Conservation (phyloP, 2,797 vertebrate genomes). For the Chromobotia macracanthus region DNA sequence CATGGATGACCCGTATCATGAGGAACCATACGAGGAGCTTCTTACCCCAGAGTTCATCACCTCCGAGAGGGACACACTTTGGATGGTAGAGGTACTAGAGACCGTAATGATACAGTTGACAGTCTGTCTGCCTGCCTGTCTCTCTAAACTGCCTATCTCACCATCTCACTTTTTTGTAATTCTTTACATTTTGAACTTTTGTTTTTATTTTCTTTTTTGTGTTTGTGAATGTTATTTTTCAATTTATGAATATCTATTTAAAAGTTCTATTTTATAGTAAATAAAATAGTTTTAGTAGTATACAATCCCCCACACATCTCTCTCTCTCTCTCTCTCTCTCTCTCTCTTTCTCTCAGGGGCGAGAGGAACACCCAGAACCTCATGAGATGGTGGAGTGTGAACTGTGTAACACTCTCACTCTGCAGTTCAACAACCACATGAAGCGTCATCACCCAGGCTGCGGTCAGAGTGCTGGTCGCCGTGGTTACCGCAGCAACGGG, state of each 20-base stretch:
- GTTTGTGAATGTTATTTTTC: too few species aligned
- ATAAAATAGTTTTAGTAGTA: too few species aligned
- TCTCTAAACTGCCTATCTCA: background rate
- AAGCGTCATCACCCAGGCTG: constrained; percentile 82
- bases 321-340: background rate
- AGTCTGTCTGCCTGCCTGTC: too few species aligned
- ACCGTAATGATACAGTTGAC: background rate
- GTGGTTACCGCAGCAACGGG: constrained; percentile 83
- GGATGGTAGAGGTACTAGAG: constrained; percentile 79
- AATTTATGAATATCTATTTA: background rate
- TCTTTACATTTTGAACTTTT: too few species aligned
- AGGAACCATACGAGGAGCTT: constrained; percentile 81
- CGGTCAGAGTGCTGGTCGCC: constrained; percentile 80
- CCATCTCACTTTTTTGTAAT: too few species aligned
- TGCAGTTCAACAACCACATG: constrained; percentile 83
- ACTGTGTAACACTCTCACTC: constrained; percentile 79
- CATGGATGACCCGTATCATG: constrained; percentile 83
- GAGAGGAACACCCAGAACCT: constrained; percentile 72
- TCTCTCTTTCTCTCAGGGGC: constrained; percentile 64
- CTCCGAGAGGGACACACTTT: constrained; percentile 79
- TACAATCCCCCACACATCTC: too few species aligned
- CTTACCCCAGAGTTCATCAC: constrained; percentile 79
- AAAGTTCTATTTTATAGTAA: too few species aligned
- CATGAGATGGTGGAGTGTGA: constrained; percentile 84
- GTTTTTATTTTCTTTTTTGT: background rate